Conservation (phyloP, 2,797 vertebrate species). For the Phrynocephalus forsythii region DNA sequence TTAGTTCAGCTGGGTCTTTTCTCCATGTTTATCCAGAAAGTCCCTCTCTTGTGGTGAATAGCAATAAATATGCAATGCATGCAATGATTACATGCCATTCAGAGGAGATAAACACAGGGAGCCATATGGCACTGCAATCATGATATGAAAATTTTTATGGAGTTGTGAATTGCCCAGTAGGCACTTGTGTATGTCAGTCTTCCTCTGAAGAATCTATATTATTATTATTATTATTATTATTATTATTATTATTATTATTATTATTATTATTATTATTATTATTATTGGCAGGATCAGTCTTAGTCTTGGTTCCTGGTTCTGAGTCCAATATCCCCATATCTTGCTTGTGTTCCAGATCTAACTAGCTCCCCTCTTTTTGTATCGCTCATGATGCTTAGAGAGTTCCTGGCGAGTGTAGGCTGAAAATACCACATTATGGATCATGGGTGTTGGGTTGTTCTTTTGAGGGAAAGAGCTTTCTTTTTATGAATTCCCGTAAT, state of each 20-base stretch:
- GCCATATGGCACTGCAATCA: too few relatives aligned
- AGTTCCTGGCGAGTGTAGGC: background rate
- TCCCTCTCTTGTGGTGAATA: background rate
- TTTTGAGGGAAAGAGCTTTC: conserved; percentile 28
- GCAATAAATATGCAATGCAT: too few relatives aligned
- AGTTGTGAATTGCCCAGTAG: background rate
- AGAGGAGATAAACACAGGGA: too few relatives aligned
- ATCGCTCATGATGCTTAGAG: too few relatives aligned
- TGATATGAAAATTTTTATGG: too few relatives aligned
- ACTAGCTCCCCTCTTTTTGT: background rate
- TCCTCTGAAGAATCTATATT: background rate
- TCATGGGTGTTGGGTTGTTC: conserved; percentile 43
- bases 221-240: too few relatives aligned
- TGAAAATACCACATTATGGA: background rate
- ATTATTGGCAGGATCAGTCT: background rate
- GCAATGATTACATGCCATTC: too few relatives aligned
- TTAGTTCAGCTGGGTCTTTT: background rate
- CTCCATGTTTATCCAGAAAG: background rate
- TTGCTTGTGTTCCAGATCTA: background rate
- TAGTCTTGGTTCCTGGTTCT: background rate
- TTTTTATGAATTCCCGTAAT: conserved; percentile 12
- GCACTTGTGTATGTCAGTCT: background rate
- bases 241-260: too few relatives aligned
- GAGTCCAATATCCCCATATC: background rate
- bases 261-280: too few relatives aligned